Conservation (phyloP, 2,113 vertebrate genomes). For the Cichladusa arquata region DNA sequence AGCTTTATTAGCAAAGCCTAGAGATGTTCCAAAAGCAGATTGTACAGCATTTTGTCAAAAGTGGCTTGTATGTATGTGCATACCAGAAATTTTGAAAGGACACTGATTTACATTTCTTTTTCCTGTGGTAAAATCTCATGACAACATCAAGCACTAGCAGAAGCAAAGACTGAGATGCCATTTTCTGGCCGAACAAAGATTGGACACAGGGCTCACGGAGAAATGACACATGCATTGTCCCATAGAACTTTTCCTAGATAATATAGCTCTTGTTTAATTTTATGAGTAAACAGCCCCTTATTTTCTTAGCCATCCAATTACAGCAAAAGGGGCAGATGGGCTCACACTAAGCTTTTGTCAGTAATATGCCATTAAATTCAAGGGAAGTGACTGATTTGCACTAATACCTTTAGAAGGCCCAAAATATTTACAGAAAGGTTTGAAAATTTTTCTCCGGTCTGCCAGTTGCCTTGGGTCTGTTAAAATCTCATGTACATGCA, state of each 20-base stretch:
- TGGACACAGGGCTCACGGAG: background rate
- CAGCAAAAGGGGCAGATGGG: background rate
- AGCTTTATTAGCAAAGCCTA: background rate
- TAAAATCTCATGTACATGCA: background rate
- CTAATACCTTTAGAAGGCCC: background rate
- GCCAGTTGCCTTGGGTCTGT: background rate
- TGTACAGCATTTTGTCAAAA: background rate
- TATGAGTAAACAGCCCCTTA: background rate
- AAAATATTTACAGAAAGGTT: background rate
- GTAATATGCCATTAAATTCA: background rate
- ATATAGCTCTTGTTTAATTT: background rate
- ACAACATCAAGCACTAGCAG: background rate
- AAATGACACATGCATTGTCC: background rate
- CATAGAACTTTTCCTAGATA: background rate
- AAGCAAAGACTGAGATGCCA: background rate
- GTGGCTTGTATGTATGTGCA: background rate
- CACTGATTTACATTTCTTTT: background rate
- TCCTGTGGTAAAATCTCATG: background rate
- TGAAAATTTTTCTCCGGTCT: background rate
- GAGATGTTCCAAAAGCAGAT: background rate
- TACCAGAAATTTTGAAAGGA: background rate
- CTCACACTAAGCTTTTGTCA: background rate
- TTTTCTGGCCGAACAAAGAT: background rate
- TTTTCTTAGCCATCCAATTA: background rate
- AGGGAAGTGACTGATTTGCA: background rate